phyloP scores from a whole-genome alignment of 2,888 invertebrate genomes.

The Aspidiotus destructor region DNA sequence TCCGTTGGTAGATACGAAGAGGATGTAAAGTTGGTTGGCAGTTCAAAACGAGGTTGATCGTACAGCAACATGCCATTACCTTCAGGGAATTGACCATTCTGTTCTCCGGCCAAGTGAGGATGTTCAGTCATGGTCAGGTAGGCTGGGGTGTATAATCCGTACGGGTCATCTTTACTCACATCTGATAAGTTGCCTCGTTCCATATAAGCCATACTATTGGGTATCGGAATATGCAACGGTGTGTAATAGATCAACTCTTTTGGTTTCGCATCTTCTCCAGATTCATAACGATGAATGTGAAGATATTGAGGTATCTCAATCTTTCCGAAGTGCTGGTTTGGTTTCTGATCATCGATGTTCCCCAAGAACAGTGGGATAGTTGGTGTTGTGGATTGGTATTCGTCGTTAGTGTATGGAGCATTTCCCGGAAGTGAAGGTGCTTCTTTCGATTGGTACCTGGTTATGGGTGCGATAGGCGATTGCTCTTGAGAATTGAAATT shows the following conservation, averaged over 20 bases:
- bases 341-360: background rate
- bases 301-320: slow-evolving; percentile 25
- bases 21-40: background rate
- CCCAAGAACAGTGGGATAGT: background rate
- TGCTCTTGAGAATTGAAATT: background rate
- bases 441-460: no score
- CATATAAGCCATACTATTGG: slow-evolving; percentile 24
- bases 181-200: slow-evolving; percentile 12
- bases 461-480: background rate
- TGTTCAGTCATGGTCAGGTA: slow-evolving; percentile 28
- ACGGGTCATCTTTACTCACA: background rate
- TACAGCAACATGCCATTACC: background rate
- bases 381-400: background rate
- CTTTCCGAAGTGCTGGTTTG: background rate
- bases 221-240: slow-evolving; percentile 22
- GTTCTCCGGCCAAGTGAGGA: background rate
- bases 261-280: slow-evolving; percentile 20
- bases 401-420: background rate
- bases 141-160: background rate
- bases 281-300: slow-evolving; percentile 28
- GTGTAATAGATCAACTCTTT: slow-evolving; percentile 25
- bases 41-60: background rate
- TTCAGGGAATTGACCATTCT: background rate
- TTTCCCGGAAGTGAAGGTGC: no score
- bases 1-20: background rate